These are phyloP conservation scores for Ptychochromis oligacanthus DNA, from an alignment of 2,113 vertebrate species.

Conservation along the genomic window DNA sequence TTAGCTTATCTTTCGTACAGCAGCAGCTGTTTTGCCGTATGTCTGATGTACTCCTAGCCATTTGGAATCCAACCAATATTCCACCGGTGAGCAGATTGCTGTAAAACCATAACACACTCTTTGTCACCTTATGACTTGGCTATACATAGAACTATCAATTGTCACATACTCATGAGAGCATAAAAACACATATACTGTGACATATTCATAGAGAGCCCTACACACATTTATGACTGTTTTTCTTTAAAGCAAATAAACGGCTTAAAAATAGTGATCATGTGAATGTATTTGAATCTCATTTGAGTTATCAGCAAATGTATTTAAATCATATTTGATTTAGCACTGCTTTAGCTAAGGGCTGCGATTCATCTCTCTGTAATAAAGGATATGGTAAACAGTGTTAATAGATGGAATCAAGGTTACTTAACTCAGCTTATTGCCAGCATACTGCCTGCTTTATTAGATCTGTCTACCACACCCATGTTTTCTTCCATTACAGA, in stretches of 20 bases:
- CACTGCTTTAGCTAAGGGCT: constrained; percentile 49
- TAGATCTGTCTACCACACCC: constrained; percentile 64
- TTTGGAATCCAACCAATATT: constrained; percentile 60
- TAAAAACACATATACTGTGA: constrained; percentile 19
- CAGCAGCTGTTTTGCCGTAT: constrained; percentile 67
- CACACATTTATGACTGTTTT: neutral
- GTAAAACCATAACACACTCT: constrained; percentile 55
- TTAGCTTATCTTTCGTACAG: constrained; percentile 63
- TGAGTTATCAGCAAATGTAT: constrained; percentile 43
- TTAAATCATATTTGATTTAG: constrained; percentile 48
- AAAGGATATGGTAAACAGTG: constrained; percentile 73
- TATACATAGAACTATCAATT: constrained; percentile 32
- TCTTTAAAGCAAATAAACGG: constrained; percentile 1
- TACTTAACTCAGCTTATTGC: constrained; percentile 70
- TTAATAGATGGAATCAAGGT: constrained; percentile 77
- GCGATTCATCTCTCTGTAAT: constrained; percentile 69
- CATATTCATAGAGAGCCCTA: neutral
- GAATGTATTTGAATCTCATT: constrained; percentile 39
- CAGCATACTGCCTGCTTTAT: constrained; percentile 69
- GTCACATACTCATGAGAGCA: neutral
- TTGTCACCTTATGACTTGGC: constrained; percentile 50
- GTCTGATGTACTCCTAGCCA: constrained; percentile 61
- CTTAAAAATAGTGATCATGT: constrained; percentile 22
- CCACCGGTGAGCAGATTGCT: constrained; percentile 54
- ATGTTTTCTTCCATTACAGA: constrained; percentile 69